phyloP scores from a whole-genome alignment of 2,797 vertebrate species.

The Microctenopoma steveboyesi region DNA sequence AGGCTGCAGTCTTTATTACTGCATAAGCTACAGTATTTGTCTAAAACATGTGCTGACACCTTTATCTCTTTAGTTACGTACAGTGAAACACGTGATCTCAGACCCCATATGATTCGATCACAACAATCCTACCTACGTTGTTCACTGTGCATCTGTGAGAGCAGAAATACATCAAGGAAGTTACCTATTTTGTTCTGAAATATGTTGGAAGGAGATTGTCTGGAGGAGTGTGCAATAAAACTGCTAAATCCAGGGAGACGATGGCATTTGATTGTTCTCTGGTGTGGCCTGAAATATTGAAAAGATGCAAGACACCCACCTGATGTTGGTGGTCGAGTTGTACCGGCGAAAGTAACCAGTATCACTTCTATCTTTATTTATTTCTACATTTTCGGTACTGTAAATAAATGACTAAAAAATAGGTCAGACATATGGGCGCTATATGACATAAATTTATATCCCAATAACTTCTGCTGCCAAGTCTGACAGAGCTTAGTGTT shows the following conservation, averaged over 20 bases:
- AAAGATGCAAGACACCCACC: constrained; percentile 40
- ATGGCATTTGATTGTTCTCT: constrained; percentile 78
- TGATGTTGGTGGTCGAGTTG: constrained; percentile 5
- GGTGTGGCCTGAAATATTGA: constrained; percentile 67
- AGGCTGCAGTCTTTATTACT: constrained; percentile 54
- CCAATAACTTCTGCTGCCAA: no score
- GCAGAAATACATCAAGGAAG: constrained; percentile 29
- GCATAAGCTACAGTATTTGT: constrained; percentile 25
- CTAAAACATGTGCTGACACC: constrained; percentile 16
- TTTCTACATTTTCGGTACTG: no score
- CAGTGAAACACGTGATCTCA: constrained; percentile 15
- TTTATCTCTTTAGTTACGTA: constrained; percentile 39
- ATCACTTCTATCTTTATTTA: no score
- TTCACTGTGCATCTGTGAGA: constrained; percentile 2
- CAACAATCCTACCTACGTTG: constrained; percentile 3
- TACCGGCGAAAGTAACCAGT: no score
- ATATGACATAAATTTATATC: no score
- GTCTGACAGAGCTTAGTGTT: background rate
- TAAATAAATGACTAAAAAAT: no score
- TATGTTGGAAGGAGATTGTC: constrained; percentile 62
- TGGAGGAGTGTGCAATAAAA: constrained; percentile 57
- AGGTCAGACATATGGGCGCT: no score
- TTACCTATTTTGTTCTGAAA: constrained; percentile 56
- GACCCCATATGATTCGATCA: constrained; percentile 21
- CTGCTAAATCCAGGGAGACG: constrained; percentile 67